Conservation (phyloP, 2,113 vertebrate species). For the Seriola quinqueradiata region DNA sequence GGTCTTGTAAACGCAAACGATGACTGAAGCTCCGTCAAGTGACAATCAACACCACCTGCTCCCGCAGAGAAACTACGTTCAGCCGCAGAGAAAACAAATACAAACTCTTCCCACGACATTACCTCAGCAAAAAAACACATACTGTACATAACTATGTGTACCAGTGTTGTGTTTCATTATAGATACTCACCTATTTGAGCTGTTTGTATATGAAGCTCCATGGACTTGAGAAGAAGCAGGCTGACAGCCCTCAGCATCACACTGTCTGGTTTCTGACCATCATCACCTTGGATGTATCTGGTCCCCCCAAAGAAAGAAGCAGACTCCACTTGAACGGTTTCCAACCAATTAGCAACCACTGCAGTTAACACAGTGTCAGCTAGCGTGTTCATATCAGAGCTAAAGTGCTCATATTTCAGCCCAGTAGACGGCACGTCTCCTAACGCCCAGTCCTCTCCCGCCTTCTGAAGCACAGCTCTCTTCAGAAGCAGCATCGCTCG, state of each 20-base stretch:
- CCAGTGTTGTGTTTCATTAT: not conserved
- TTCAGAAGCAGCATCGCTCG: slow-evolving; percentile 88
- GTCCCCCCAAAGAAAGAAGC: slow-evolving; percentile 86
- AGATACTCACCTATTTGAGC: slow-evolving; percentile 62
- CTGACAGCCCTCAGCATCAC: slow-evolving; percentile 89
- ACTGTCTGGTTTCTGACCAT: slow-evolving; percentile 75
- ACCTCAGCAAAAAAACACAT: not conserved
- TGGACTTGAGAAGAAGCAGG: slow-evolving; percentile 89
- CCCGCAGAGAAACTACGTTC: no score
- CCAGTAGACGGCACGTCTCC: not conserved
- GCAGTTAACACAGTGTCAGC: slow-evolving; percentile 80
- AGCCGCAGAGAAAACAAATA: no score
- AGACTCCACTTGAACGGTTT: slow-evolving; percentile 71
- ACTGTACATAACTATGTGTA: not conserved
- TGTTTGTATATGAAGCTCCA: slow-evolving; percentile 86
- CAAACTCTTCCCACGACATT: no score
- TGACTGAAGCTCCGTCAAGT: no score
- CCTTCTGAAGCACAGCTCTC: slow-evolving; percentile 85
- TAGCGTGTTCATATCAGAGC: slow-evolving; percentile 76
- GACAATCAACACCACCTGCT: no score
- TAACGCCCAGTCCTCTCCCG: slow-evolving; percentile 86
- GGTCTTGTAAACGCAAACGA: no score
- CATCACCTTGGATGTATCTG: not conserved
- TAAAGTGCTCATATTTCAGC: slow-evolving; percentile 18
- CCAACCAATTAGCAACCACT: slow-evolving; percentile 82